phyloP scores from a whole-genome alignment of 2,797 vertebrate species.

The Oreochromis grahami region DNA sequence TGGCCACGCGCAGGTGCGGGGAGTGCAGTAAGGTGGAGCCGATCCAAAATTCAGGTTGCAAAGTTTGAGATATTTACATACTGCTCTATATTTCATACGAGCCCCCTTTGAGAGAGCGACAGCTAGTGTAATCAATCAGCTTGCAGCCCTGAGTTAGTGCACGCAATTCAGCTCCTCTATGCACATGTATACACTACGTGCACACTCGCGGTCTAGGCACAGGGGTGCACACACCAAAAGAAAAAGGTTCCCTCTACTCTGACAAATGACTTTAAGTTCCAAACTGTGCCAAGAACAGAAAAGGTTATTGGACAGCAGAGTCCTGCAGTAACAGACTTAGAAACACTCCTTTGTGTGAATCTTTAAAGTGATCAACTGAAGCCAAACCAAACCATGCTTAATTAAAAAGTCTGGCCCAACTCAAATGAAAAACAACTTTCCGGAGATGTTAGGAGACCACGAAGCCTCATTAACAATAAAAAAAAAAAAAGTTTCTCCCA shows the following conservation, averaged over 20 bases:
- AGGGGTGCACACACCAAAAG: background rate
- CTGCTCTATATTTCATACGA: constrained; percentile 61
- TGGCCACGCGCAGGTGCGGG: constrained; percentile 42
- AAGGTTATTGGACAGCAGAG: constrained; percentile 21
- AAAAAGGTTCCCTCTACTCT: background rate
- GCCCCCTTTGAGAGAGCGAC: constrained; percentile 53
- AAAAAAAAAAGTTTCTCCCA: constrained; percentile 1
- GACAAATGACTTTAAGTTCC: constrained; percentile 16
- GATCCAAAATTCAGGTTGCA: constrained; percentile 33
- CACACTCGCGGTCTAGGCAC: background rate
- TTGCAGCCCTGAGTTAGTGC: constrained; percentile 47
- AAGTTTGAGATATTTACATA: constrained; percentile 62
- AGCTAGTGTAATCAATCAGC: constrained; percentile 68
- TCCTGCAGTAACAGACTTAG: constrained; percentile 17
- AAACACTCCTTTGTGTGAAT: constrained; percentile 28
- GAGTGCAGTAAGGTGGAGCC: constrained; percentile 21
- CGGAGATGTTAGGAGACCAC: background rate
- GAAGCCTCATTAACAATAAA: constrained; percentile 38
- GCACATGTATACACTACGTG: background rate
- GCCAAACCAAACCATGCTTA: constrained; percentile 31
- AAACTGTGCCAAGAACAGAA: constrained; percentile 3
- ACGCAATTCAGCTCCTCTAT: constrained; percentile 7
- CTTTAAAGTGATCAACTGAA: constrained; percentile 43
- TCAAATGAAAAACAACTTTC: constrained; percentile 26
- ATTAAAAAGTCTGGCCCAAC: constrained; percentile 35